Conservation (phyloP, 2,797 vertebrate genomes). For the Gymnopithys bicolor region DNA sequence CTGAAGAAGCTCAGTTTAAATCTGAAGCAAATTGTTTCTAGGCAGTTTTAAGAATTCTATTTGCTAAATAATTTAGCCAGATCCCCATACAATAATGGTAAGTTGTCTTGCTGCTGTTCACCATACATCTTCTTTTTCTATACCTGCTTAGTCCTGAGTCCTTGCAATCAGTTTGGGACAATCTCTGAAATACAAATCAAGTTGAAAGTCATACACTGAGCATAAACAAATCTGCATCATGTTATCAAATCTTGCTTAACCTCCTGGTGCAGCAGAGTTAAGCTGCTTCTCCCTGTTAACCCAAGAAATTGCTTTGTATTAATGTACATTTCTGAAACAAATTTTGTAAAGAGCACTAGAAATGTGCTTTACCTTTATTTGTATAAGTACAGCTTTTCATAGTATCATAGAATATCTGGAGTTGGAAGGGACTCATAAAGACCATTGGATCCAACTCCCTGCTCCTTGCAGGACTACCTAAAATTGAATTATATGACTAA, state of each 20-base stretch:
- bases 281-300: not conserved
- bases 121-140: not conserved
- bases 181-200: not conserved
- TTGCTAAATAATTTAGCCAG: not conserved
- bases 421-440: not conserved
- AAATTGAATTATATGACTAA: not conserved
- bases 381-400: not conserved
- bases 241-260: not conserved
- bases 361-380: not conserved
- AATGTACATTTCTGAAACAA: not conserved
- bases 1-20: not conserved
- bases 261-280: slow-evolving; percentile 44
- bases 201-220: not conserved
- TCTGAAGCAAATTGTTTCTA: not conserved
- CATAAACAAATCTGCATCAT: not conserved
- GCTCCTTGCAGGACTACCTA: not conserved
- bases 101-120: not conserved
- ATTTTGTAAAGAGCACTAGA: not conserved
- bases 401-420: not conserved
- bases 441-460: not conserved
- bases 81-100: not conserved
- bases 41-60: not conserved
- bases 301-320: not conserved
- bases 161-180: not conserved
- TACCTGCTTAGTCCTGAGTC: not conserved